phyloP scores from a whole-genome alignment of 2,113 vertebrate species.

The Hippocampus abdominalis region DNA sequence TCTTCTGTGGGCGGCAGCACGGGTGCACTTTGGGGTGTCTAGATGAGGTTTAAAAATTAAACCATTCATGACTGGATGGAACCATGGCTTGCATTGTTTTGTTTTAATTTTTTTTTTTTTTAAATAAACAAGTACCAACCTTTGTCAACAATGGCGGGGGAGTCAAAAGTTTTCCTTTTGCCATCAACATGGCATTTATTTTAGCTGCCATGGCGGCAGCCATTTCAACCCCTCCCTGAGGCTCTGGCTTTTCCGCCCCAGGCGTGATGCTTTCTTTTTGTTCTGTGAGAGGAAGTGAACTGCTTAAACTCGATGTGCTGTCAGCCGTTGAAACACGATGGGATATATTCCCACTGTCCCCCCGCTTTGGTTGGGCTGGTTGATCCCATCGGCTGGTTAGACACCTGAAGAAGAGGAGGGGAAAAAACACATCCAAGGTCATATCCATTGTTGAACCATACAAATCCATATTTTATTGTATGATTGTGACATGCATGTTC shows the following conservation, averaged over 20 bases:
- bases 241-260: slow-evolving; percentile 21
- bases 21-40: slow-evolving; percentile 45
- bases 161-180: slow-evolving; percentile 91
- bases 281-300: slow-evolving; percentile 13
- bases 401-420: slow-evolving; percentile 50
- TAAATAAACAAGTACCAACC: slow-evolving; percentile 37
- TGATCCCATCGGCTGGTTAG: slow-evolving; percentile 74
- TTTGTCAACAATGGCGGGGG: slow-evolving; percentile 73
- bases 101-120: not conserved
- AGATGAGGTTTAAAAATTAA: not conserved
- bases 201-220: slow-evolving; percentile 92
- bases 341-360: slow-evolving; percentile 41
- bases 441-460: not conserved
- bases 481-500: too few species aligned
- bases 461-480: not conserved
- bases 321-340: slow-evolving; percentile 27
- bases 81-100: not conserved
- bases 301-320: slow-evolving; percentile 12
- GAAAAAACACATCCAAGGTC: not conserved
- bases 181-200: slow-evolving; percentile 96
- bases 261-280: not conserved
- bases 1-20: slow-evolving; percentile 69
- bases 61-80: not conserved
- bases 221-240: slow-evolving; percentile 81
- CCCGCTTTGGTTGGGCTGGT: slow-evolving; percentile 60